Base-by-base conservation (phyloP, 2,888 invertebrate genomes). In the Mongoloraphidia duomilia region DNA sequence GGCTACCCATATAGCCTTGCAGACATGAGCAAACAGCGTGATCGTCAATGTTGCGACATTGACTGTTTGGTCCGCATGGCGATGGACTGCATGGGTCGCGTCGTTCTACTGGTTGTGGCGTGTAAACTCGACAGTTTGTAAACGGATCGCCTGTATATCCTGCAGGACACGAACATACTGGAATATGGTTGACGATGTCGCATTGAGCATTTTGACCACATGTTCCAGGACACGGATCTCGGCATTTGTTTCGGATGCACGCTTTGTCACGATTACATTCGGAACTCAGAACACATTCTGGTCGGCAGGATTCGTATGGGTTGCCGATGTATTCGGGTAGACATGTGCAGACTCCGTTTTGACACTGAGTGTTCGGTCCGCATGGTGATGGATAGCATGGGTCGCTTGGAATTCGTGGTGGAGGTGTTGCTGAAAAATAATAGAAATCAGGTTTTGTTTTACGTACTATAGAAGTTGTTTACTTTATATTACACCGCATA, bases 341-440 rank as follows among this genome's bases (percentile, higher is more conserved):
- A 58, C 82, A 82, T 14, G 73, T 73, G 59, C 81, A 82, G 47
- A 66, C 70, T 17, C 80, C 82, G 52, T 76, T 73, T 44, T 73
- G 72, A 59, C 82, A 84, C 49, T 77, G 66, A 2, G 85, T 78
- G 63, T 85, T 83, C 37, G 80, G 71, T 39, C 86, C 86, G 61
- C 91, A 91, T 1, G 87, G 86, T 44, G 81, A 82, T 44, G 85
- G 79, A 60, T 76, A 71, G 60, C 82, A 82, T 4, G 75, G 77
- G 61, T 80, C 76, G 41, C 73, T 72, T 50, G 60, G 60, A 47
- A 69, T 68, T 37, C 53, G 50, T 43, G 66, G 65, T 34, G 70
- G 63, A 52, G 71, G 70, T 12, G 70, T 67, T 17, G 58, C 70
- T 66, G 61, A 41, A 68, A 65, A 60, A 56, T 50, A 51, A 47